phyloP scores from a whole-genome alignment of 2,888 invertebrate species.

The Dorcus hopei region DNA sequence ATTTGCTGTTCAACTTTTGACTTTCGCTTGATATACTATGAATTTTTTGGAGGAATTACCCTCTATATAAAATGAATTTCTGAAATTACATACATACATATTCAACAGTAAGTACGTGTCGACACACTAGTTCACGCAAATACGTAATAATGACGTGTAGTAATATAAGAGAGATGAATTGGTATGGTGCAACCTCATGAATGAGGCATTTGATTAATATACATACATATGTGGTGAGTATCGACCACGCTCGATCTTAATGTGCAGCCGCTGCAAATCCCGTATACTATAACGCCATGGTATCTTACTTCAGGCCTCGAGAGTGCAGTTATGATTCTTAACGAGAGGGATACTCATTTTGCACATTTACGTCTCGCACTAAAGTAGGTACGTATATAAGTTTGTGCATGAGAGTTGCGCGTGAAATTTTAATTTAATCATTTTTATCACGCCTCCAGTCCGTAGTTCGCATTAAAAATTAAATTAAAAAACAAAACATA shows the following conservation, averaged over 20 bases:
- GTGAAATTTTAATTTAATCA: neutral
- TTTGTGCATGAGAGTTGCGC: neutral
- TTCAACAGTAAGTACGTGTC: neutral
- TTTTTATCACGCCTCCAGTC: neutral
- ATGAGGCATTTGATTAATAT: neutral
- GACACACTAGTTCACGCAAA: no score
- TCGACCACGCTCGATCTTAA: slow-evolving; percentile 39
- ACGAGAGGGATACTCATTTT: slow-evolving; percentile 15
- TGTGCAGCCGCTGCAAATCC: slow-evolving; percentile 19
- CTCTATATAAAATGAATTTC: no score
- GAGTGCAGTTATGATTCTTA: slow-evolving; percentile 16
- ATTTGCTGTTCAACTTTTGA: no score
- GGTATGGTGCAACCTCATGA: neutral
- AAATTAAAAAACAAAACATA: neutral
- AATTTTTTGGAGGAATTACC: no score
- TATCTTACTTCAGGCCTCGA: slow-evolving; percentile 12
- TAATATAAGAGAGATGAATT: neutral
- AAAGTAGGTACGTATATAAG: neutral
- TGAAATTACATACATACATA: slow-evolving; percentile 5
- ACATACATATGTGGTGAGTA: slow-evolving; percentile 19
- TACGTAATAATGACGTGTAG: neutral
- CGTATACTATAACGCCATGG: slow-evolving; percentile 4
- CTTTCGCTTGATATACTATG: no score
- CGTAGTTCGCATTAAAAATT: neutral
- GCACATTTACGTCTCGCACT: slow-evolving; percentile 17